These are phyloP conservation scores for Pterophyllum scalare DNA, from an alignment of 2,113 vertebrate genomes.

Conservation along the genomic window DNA sequence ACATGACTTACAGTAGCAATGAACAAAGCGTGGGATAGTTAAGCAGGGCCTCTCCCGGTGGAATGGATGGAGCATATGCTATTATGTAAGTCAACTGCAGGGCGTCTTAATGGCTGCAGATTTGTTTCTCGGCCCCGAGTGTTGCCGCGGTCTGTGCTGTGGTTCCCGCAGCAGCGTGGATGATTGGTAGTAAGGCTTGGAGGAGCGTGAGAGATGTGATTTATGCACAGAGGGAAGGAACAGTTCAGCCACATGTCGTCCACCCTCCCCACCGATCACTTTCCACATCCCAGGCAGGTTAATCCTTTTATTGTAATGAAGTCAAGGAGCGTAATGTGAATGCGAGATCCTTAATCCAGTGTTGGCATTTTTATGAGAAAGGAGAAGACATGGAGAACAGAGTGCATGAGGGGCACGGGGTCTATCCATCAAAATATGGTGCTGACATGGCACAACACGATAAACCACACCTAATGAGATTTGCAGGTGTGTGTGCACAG, in stretches of 20 bases:
- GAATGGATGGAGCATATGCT: conserved; percentile 40
- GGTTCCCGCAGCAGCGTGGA: conserved; percentile 20
- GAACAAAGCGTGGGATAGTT: conserved; percentile 38
- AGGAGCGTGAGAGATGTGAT: conserved; percentile 49
- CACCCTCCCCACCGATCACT: conserved; percentile 49
- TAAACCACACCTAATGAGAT: conserved; percentile 55
- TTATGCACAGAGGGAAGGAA: conserved; percentile 61
- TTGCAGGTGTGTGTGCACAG: conserved; percentile 6
- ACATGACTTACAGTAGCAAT: not conserved
- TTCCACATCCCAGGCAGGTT: conserved; percentile 67
- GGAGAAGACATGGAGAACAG: conserved; percentile 51
- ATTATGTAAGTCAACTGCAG: conserved; percentile 56
- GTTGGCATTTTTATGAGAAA: conserved; percentile 75
- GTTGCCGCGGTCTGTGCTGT: conserved; percentile 6
- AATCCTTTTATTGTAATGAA: conserved; percentile 85
- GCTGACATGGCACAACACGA: conserved; percentile 58
- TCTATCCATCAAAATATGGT: conserved; percentile 66
- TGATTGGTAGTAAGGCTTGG: conserved; percentile 57
- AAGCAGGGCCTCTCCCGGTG: conserved; percentile 23
- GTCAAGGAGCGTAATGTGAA: conserved; percentile 71
- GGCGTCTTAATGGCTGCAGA: conserved; percentile 54
- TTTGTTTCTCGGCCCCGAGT: conserved; percentile 48
- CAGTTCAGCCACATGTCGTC: conserved; percentile 48
- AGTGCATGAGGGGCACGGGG: conserved; percentile 28
- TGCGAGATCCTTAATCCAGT: conserved; percentile 68